Evolutionary conservation across 2,888 invertebrate species (phyloP), one percentile per base, ranked within the genome.

Genomic region (Pristionchus entomophagus): DNA sequence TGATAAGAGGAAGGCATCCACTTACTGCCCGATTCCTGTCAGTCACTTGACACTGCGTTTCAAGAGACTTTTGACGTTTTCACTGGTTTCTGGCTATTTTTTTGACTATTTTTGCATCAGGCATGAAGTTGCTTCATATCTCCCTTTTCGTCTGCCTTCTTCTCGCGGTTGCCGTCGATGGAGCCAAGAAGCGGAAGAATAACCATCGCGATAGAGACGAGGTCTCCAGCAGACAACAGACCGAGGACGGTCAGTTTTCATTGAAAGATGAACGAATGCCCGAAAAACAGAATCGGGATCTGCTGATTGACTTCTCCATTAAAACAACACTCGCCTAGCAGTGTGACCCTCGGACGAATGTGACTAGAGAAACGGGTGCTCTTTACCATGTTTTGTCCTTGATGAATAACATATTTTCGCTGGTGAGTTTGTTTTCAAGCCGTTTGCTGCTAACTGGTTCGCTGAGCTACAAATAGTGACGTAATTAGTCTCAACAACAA

Each of bases 151-250:
- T 29, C 2, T 6, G 49, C 19, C 41, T 32, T 32, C 51, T 80
- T 0, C 32, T 80, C 10, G 49, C 78, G 2, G 51, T 51, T n/a
- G 12, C 78, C 6, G 29, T 53, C 1, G 78, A 80, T 8, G 78
- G 51, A 29, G 78, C 78, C 6, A 80, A 80, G 78, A 80, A 80
- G 51, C 29, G 38, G 26, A 80, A 80, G 78, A 80, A 80, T 35
- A 49, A 51, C 35, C 51, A 51, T 19, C 26, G 78, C 4, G 78
- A 80, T 22, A 17, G 78, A 32, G 78, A 80, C 22, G 78, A 80
- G 1, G 49, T 12, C 2, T 22, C 32, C 1, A 29, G 32, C 32
- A 51, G 78, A 17, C 49, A 29, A 14, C 77, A 80, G 19, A 32
- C 41, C 49, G 78, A 80, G 22, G 78, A 80, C 5, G 78, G 78